Percentiles rank a stretch among this genome's conserved stretches.
These are phyloP conservation scores for Nymphalis io DNA, from an alignment of 1,140 invertebrate genomes.

Conservation along the genomic window DNA sequence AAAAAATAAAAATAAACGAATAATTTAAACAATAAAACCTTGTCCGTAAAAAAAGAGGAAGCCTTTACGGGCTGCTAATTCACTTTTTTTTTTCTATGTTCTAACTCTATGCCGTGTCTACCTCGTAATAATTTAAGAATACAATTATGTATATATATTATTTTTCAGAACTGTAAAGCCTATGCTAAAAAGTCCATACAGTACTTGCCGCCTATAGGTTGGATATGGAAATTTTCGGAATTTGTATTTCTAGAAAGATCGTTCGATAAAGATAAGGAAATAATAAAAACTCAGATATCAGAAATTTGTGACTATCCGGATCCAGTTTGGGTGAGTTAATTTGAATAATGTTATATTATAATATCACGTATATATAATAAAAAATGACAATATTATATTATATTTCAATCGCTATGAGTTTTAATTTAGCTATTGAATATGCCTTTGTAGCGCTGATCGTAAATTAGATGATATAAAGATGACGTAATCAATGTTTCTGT, in stretches of 20 bases:
- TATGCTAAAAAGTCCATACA: constrained; percentile 96
- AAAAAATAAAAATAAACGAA: too few relatives aligned
- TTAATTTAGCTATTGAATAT: too few relatives aligned
- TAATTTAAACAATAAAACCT: too few relatives aligned
- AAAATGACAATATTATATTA: too few relatives aligned
- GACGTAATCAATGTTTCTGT: too few relatives aligned
- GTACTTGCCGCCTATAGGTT: constrained; percentile 96
- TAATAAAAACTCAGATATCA: constrained; percentile 89
- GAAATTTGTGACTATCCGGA: constrained; percentile 93
- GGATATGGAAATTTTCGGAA: constrained; percentile 97
- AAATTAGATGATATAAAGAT: too few relatives aligned
- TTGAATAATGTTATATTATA: not conserved
- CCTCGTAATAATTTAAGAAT: not conserved
- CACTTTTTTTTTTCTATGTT: too few relatives aligned
- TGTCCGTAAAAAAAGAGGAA: not conserved
- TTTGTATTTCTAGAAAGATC: constrained; percentile 95
- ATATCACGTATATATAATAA: not conserved
- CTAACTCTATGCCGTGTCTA: too few relatives aligned
- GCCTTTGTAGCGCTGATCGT: too few relatives aligned
- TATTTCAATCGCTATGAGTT: too few relatives aligned
- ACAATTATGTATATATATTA: constrained; percentile 9
- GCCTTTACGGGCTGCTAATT: not conserved
- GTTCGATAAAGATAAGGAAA: constrained; percentile 93
- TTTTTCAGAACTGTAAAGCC: constrained; percentile 94
- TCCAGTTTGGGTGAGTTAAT: constrained; percentile 88